Base-by-base conservation (phyloP, 1,140 invertebrate genomes). In the Elymnias hypermnestra region DNA sequence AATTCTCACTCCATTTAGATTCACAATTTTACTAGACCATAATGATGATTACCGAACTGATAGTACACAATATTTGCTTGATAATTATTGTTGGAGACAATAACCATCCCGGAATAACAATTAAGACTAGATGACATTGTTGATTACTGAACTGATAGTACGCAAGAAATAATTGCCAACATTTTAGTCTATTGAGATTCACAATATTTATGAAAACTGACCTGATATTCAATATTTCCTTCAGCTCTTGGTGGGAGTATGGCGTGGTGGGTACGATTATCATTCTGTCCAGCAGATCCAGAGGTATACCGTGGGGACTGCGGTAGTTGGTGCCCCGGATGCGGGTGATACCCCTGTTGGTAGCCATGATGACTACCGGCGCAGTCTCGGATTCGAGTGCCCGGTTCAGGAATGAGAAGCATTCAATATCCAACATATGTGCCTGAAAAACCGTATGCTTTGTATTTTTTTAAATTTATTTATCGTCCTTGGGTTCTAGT, bases 341-440 rank as follows among this genome's bases (percentile, higher is more conserved):
- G 49, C 92, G 91, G 0, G 97, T 98, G 28, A 99, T 97, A 7
- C 97, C 98, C 55, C 97, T 90, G 86, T 99, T 99, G n/a, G 98
- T 99, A 1, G 98, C 98, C 95, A 99, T 98, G 5, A 99, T 97
- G 1, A 99, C 92, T 14, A 99, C 93, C 0, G 98, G 98, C 0
- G 98, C 94, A 90, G 99, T 97, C 65, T 99, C 98, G 57, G 94
- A 95, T 73, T 99, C 98, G 13, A 99, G 82, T 0, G 97, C 97
- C 31, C 98, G 90, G 87, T 99, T 99, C 0, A 99, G 83, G 78
- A 96, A 99, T 0, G 97, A 99, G 86, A 99, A 99, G 75, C 98
- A 99, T 78, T 99, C 98, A 36, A 99, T 97, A 67, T 99, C 98
- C 50, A 99, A 85, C 97, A 99, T 99, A 71, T 99, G 98, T 0